Evolutionary conservation across 1,140 invertebrate genomes (phyloP).

Genomic region (Temnothorax curvispinosus): DNA sequence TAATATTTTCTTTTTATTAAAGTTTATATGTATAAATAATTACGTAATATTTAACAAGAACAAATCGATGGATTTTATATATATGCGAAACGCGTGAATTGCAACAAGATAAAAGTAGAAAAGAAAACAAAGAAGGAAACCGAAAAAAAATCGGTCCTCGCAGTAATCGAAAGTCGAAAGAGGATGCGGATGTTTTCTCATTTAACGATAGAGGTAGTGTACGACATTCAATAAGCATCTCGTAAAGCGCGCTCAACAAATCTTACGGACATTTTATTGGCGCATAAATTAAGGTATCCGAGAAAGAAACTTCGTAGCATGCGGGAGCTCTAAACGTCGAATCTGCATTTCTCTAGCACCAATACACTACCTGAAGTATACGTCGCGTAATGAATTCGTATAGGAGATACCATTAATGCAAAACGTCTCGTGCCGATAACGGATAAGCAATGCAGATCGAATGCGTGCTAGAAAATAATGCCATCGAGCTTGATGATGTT

Average conservation of each 20-base stretch:
- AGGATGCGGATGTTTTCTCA: slow-evolving; percentile 23
- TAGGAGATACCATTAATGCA: slow-evolving; percentile 21
- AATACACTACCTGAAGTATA: not conserved
- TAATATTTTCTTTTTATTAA: not conserved
- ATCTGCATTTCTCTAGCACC: slow-evolving; percentile 33
- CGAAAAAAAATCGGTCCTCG: not conserved
- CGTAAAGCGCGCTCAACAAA: slow-evolving; percentile 50
- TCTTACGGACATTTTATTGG: slow-evolving; percentile 45
- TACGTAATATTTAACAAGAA: slow-evolving; percentile 4
- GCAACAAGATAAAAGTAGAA: slow-evolving; percentile 6
- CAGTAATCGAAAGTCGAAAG: not conserved
- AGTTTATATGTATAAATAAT: not conserved
- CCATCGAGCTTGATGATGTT: not conserved
- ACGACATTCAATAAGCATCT: slow-evolving; percentile 53
- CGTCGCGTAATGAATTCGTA: slow-evolving; percentile 31
- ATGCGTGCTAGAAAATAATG: slow-evolving; percentile 1
- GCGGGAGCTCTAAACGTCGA: slow-evolving; percentile 38
- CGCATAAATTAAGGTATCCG: slow-evolving; percentile 47
- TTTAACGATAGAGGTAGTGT: slow-evolving; percentile 29
- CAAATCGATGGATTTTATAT: not conserved
- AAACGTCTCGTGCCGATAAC: not conserved
- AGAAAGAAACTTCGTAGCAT: slow-evolving; percentile 43
- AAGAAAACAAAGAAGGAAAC: not conserved
- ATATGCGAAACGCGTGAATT: not conserved
- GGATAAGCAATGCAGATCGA: slow-evolving; percentile 5